These are phyloP conservation scores for Odocoileus hemionus DNA, from an alignment of 2,113 vertebrate genomes.

Conservation along the genomic window DNA sequence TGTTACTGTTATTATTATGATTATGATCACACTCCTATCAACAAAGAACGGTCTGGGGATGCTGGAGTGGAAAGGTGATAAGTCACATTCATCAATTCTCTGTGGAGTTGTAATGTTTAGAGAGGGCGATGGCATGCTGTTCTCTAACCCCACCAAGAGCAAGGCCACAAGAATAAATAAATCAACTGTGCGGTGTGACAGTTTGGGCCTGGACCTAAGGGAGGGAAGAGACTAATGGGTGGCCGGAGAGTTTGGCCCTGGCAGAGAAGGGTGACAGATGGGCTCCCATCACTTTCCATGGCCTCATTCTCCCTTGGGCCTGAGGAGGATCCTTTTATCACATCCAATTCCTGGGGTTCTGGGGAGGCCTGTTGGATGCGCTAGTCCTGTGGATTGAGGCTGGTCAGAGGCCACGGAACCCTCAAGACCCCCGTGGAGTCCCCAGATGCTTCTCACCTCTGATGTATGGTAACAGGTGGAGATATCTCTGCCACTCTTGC, in stretches of 20 bases:
- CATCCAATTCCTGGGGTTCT: background rate
- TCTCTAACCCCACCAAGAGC: conserved; percentile 27
- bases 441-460: conserved; percentile 39
- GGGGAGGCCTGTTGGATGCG: background rate
- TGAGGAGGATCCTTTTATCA: background rate
- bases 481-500: conserved; percentile 92
- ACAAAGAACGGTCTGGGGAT: conserved; percentile 17
- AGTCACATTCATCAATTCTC: conserved; percentile 53
- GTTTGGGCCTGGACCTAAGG: background rate
- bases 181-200: background rate
- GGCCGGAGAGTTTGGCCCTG: background rate
- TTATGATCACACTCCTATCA: background rate
- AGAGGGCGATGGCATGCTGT: conserved; percentile 54
- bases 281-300: background rate
- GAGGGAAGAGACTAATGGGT: background rate
- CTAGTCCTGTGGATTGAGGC: background rate
- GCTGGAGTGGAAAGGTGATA: conserved; percentile 17
- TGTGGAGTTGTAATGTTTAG: conserved; percentile 37
- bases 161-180: conserved; percentile 49
- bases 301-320: background rate
- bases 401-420: background rate
- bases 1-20: background rate
- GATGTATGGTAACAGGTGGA: conserved; percentile 91
- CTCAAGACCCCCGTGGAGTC: fast-evolving
- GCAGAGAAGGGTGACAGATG: background rate